phyloP scores from a whole-genome alignment of 2,113 vertebrate species.

The Microcebus murinus region DNA sequence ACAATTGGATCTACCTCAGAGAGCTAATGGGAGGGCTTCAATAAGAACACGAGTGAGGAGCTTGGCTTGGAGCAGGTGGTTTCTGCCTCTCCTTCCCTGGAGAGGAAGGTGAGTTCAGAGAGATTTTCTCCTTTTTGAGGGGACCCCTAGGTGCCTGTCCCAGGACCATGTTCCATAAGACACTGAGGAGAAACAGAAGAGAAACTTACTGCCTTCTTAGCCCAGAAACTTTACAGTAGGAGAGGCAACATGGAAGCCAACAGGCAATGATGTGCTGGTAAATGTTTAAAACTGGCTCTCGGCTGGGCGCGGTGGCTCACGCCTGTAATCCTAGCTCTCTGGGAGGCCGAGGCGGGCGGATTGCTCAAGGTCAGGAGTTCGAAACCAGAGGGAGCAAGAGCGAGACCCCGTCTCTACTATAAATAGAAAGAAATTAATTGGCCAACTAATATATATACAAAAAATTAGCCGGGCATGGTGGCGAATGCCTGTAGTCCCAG shows the following conservation, averaged over 20 bases:
- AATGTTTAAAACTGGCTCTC: background rate
- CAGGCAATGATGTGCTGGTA: background rate
- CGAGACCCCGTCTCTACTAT: too few species aligned
- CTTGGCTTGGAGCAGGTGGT: background rate
- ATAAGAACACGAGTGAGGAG: background rate
- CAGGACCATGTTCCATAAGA: background rate
- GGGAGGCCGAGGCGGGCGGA: too few species aligned
- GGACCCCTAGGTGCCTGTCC: background rate
- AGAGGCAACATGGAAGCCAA: background rate
- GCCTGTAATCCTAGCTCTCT: too few species aligned
- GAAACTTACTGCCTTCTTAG: background rate
- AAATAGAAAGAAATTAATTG: too few species aligned
- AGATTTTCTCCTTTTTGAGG: background rate
- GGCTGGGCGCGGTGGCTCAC: too few species aligned
- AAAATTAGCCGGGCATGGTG: too few species aligned
- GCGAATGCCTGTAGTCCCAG: too few species aligned
- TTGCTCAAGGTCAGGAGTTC: too few species aligned
- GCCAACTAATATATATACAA: too few species aligned
- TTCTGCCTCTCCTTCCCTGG: background rate
- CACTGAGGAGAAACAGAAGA: background rate
- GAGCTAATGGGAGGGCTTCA: background rate
- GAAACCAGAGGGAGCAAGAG: too few species aligned
- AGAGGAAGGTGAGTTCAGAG: background rate
- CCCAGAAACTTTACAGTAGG: background rate
- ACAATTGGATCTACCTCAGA: background rate